Evolutionary conservation across 1,140 invertebrate genomes (phyloP), one percentile per base, ranked within the genome.

Genomic region (Drosophila ohnishii): DNA sequence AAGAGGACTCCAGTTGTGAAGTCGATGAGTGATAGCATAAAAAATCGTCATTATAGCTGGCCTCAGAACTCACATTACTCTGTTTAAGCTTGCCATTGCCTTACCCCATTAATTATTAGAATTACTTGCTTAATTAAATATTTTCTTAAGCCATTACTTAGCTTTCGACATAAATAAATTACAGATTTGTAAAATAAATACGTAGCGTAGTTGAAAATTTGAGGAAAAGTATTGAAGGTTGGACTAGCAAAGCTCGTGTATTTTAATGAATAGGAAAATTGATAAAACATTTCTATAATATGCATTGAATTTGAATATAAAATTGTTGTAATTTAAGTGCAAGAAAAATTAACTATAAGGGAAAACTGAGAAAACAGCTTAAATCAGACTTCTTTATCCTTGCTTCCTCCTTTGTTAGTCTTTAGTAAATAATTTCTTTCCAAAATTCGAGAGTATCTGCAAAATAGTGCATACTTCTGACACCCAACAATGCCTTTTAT

Each of bases 11-110:
- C 19, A 56, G 8, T 5, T 32, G 34, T 11, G 51, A 25, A 37
- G 51, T 55, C 34, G 51, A 55, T 55, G 51, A 55, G 51, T 37
- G 51, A 55, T 55, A n/a, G 51, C 51, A 37, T 37, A 55, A 55
- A 55, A 34, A 22, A 55, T 55, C 34, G 34, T 37, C 51, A 25
- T 55, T 37, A 37, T 37, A 7, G n/a, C 5, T 55, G 13, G 34
- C 34, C 13, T 22, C 34, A n/a, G 51, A 11, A 9, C 7, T 14
- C 19, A 25, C 34, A 55, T 22, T 53, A 55, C 25, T 55, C 13
- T 14, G 50, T 35, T 19, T 0, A 22, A 22, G 16, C 16, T 22
- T n/a, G 0, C 32, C 14, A 7, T 53, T 53, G 50, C 2, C 13
- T 14, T 22, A 10, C 7, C 50, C 32, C 2, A 53, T 37, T 37